These are phyloP conservation scores for Anhinga anhinga DNA, from an alignment of 2,113 vertebrate genomes.

Conservation along the genomic window DNA sequence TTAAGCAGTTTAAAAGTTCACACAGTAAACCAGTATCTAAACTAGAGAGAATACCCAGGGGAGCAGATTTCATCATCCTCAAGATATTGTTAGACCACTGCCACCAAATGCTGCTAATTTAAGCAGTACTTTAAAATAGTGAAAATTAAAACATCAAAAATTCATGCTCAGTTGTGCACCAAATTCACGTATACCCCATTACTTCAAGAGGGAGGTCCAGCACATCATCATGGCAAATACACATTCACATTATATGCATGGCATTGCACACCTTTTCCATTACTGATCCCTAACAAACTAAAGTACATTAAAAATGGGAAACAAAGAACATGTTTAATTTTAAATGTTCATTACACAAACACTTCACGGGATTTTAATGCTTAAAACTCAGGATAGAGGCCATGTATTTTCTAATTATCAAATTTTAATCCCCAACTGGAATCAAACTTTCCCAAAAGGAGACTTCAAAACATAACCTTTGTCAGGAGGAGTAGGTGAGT, in stretches of 20 bases:
- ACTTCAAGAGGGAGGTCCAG: background rate
- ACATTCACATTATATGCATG: background rate
- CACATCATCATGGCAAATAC: background rate
- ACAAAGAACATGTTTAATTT: background rate
- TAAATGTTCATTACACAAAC: background rate
- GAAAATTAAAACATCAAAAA: background rate
- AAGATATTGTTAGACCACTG: background rate
- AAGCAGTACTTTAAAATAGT: background rate
- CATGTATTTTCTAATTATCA: background rate
- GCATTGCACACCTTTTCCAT: background rate
- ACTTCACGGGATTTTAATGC: background rate
- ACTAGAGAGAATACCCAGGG: background rate
- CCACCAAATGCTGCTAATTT: background rate
- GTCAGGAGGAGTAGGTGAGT: background rate
- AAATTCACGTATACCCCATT: background rate
- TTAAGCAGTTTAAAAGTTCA: background rate
- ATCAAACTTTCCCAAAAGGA: background rate
- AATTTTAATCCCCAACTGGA: background rate
- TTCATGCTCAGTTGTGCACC: background rate
- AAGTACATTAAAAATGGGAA: background rate
- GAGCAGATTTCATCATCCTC: background rate
- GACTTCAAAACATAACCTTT: background rate
- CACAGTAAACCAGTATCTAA: background rate
- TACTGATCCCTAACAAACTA: background rate
- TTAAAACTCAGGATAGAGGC: background rate